Conservation (phyloP, 2,113 vertebrate genomes). For the Pollimyrus isidori region DNA sequence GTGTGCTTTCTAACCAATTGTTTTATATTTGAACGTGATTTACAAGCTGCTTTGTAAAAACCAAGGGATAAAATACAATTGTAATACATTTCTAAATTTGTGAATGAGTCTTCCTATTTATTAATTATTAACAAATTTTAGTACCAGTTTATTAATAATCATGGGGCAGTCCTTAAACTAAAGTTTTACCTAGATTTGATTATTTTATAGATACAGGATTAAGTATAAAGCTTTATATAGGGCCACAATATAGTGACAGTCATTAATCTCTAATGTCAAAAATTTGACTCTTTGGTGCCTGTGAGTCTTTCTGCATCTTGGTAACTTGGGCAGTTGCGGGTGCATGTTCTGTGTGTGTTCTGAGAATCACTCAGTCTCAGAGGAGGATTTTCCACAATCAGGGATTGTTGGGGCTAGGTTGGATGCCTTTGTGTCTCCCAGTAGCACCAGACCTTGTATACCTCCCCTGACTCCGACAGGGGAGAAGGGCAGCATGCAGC, state of each 20-base stretch:
- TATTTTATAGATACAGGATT: neutral
- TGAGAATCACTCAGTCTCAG: neutral
- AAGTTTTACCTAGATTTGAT: neutral
- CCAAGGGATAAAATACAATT: neutral
- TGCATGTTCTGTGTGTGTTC: neutral
- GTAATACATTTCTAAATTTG: neutral
- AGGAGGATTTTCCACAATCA: neutral
- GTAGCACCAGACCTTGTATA: neutral
- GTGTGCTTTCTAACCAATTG: neutral
- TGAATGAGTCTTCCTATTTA: neutral
- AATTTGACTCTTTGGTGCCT: neutral
- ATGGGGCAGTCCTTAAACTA: neutral
- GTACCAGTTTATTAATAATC: neutral
- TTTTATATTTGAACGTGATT: neutral
- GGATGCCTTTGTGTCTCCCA: conserved; percentile 18
- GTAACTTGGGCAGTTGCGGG: neutral
- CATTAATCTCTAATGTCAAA: neutral
- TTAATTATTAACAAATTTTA: neutral
- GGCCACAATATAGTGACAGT: neutral
- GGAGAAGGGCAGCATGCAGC: conserved; percentile 9
- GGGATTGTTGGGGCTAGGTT: neutral
- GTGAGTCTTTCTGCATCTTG: neutral
- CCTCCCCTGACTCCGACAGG: conserved; percentile 15
- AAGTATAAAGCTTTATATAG: neutral
- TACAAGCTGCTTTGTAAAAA: neutral